A percentile compares a stretch with the other conserved stretches of the same genome.
phyloP scores from a whole-genome alignment of 1,140 invertebrate species.

The Sarcophaga bullata region DNA sequence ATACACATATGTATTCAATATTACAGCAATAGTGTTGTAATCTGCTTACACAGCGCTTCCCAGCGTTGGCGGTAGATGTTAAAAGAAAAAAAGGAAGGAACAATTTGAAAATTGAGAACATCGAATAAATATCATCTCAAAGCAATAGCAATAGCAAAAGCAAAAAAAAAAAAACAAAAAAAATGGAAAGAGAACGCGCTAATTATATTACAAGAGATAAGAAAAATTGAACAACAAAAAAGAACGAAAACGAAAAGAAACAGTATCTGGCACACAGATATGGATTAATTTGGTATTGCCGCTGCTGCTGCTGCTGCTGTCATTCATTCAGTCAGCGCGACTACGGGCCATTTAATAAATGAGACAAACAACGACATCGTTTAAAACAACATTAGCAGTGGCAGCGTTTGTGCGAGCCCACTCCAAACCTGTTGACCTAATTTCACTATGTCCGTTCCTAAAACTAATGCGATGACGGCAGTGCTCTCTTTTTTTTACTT shows the following conservation, averaged over 20 bases:
- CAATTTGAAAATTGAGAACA: not conserved
- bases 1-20: too few relatives aligned
- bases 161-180: too few relatives aligned
- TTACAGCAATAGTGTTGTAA: not conserved
- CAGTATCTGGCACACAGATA: conserved; percentile 1
- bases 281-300: conserved; percentile 2
- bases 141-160: not conserved
- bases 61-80: not conserved
- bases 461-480: conserved; percentile 32
- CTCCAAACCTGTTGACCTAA: conserved; percentile 49
- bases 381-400: not conserved
- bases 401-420: conserved; percentile 33
- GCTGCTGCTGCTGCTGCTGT: not conserved
- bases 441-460: conserved; percentile 42
- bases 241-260: not conserved
- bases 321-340: not conserved
- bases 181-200: too few relatives aligned
- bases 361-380: too few relatives aligned
- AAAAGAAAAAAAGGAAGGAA: not conserved
- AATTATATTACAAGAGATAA: not conserved
- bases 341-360: not conserved
- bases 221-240: not conserved
- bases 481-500: conserved; percentile 24
- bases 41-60: not conserved
- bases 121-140: not conserved